A percentile compares a stretch with the other conserved stretches of the same genome.
phyloP scores from a whole-genome alignment of 2,113 vertebrate genomes.

The Cisticola juncidis region DNA sequence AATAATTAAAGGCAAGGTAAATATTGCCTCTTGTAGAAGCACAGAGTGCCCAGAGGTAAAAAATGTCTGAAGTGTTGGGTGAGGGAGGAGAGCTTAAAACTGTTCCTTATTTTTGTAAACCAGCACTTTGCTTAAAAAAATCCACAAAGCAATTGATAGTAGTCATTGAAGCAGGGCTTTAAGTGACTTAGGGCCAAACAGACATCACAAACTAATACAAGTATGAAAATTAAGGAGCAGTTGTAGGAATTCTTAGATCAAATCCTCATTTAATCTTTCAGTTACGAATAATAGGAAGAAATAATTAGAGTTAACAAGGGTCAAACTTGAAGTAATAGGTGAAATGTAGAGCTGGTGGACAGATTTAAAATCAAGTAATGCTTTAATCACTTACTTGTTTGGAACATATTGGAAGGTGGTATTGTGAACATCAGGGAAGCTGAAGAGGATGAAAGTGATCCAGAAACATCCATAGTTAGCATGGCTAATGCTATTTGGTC shows the following conservation, averaged over 20 bases:
- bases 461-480: not conserved
- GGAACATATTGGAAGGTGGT: not conserved
- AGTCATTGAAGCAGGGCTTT: not conserved
- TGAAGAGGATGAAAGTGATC: not conserved
- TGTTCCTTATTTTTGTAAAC: not conserved
- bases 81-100: not conserved
- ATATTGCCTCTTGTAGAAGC: not conserved
- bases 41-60: not conserved
- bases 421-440: not conserved
- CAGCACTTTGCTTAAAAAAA: not conserved
- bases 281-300: not conserved
- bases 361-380: not conserved
- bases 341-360: not conserved
- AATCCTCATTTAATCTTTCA: not conserved
- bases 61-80: not conserved
- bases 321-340: not conserved
- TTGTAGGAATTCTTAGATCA: not conserved
- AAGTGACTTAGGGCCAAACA: not conserved
- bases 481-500: not conserved
- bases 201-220: not conserved
- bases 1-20: not conserved
- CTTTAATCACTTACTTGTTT: not conserved
- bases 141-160: not conserved
- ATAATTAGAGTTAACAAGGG: not conserved
- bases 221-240: not conserved